phyloP scores from a whole-genome alignment of 2,888 invertebrate genomes.

The Ophioninae sp. region DNA sequence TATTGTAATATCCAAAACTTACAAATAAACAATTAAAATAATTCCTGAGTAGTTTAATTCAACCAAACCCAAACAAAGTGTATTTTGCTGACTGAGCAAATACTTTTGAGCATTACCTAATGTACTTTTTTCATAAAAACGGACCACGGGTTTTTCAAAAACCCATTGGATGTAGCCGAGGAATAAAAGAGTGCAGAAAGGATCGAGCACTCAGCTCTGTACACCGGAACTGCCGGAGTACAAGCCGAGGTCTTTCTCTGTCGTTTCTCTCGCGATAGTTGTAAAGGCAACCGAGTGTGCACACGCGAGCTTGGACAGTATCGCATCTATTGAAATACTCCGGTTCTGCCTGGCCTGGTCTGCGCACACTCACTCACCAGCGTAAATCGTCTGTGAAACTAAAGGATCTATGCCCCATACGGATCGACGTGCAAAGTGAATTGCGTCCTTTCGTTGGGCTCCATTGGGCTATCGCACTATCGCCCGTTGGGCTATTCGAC shows the following conservation, averaged over 20 bases:
- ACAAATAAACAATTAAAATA: too few relatives aligned
- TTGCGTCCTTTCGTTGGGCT: not conserved
- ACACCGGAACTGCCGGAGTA: conserved; percentile 28
- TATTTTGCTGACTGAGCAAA: too few relatives aligned
- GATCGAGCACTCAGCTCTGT: conserved; percentile 46
- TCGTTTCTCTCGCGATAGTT: conserved; percentile 42
- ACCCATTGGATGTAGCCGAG: not conserved
- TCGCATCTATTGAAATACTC: conserved; percentile 16
- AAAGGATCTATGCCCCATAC: conserved; percentile 9
- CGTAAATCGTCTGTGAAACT: not conserved
- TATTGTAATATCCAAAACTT: too few relatives aligned
- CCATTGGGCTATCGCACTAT: not conserved
- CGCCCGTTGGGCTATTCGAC: conserved; percentile 37
- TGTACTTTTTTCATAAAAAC: too few relatives aligned
- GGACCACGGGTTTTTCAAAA: too few relatives aligned
- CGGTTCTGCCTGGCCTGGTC: not conserved
- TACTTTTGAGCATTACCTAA: too few relatives aligned
- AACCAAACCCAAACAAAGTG: too few relatives aligned
- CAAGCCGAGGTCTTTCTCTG: conserved; percentile 27
- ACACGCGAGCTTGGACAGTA: conserved; percentile 11
- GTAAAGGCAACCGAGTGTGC: conserved; percentile 27
- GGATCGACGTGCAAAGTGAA: not conserved
- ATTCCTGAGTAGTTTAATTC: too few relatives aligned
- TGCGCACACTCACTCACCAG: not conserved
- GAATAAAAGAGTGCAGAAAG: conserved; percentile 8